Evolutionary conservation across 2,113 vertebrate genomes (phyloP), one percentile per base, ranked within the genome.

Genomic region (Oryzias javanicus): DNA sequence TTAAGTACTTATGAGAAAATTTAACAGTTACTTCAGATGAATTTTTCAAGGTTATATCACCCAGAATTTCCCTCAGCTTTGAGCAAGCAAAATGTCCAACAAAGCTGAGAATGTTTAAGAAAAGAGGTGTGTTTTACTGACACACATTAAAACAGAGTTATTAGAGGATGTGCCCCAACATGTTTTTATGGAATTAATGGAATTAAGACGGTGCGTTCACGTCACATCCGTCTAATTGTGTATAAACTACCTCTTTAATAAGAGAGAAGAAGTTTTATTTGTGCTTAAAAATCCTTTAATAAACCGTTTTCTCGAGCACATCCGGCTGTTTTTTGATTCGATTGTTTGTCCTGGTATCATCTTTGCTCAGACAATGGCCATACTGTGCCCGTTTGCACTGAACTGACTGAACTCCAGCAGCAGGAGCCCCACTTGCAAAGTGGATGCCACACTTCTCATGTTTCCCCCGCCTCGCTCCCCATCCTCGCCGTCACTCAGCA

Each of bases 1-100:
- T 79, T 65, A 64, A 79, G 47, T 60, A 55, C 62, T 6, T 62
- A 8, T 22, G 52, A 60, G 42, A 46, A 73, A 72, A 66, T 46
- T 41, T 70, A 69, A 52, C 76, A 16, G 44, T 62, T 80, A 77
- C 50, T 75, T 17, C 35, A 42, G 61, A 49, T 42, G 48, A 76
- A 86, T 85, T 89, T 78, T 41, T 64, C 8, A 4, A 77, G 61
- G 62, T 70, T 64, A 35, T 22, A 61, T 64, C 44, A 63, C 68
- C 1, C 67, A 78, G 66, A 82, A 85, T 73, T 58, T 42, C 5
- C 25, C 10, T 53, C 4, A 49, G 46, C n/a, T 25, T 66, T 55
- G 64, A 35, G 1, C 40, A 8, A 54, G 22, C 6, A n/a, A 44
- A 35, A 19, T 14, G 17, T 29, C n/a, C 5, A 66, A 18, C 12